Evolutionary conservation across 2,888 invertebrate species (phyloP), one percentile per base, ranked within the genome.

Genomic region (Serrognathus titanus): DNA sequence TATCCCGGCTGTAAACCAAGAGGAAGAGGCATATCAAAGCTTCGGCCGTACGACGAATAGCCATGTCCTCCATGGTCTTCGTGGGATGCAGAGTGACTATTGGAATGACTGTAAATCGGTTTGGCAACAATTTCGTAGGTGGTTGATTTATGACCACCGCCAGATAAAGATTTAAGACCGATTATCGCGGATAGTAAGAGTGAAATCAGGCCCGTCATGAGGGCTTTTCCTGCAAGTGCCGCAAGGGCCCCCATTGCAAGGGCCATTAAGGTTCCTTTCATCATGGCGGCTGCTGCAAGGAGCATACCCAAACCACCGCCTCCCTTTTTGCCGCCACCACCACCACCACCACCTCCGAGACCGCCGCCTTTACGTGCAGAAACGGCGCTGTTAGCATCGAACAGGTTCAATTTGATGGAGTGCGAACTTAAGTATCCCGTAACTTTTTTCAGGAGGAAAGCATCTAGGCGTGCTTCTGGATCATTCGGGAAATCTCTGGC

Each of bases 121-220:
- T 92, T 92, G 41, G 90, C 86, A 6, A 92, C 87, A 59, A 92
- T 90, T 77, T 92, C 92, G 71, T 92, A 92, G 0, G 91, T 91
- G 7, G 91, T 90, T 65, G 78, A 68, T 69, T 88, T 88, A 60
- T 86, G 84, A 1, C 88, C 87, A 2, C 84, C 82, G 1, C 82
- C 76, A 1, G 88, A 82, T 12, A 91, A 75, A 0, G 87, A 83
- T 69, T 91, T 91, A 55, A 92, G 78, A 0, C 91, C 91, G 54
- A 90, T 82, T 59, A 91, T 85, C 0, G 87, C 88, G 0, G 92
- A 89, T 0, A 92, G 77, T 63, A 91, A 84, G 1, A 92, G 79
- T 0, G 92, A 90, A 83, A 92, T 87, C 54, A 92, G 73, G 1
- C 89, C 90, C 0, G 91, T 89, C 87, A 92, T 88, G 12, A 92